Percentiles rank a stretch among this genome's conserved stretches.
Conservation (phyloP, 2,888 invertebrate genomes). For the Plebejus melissa region DNA sequence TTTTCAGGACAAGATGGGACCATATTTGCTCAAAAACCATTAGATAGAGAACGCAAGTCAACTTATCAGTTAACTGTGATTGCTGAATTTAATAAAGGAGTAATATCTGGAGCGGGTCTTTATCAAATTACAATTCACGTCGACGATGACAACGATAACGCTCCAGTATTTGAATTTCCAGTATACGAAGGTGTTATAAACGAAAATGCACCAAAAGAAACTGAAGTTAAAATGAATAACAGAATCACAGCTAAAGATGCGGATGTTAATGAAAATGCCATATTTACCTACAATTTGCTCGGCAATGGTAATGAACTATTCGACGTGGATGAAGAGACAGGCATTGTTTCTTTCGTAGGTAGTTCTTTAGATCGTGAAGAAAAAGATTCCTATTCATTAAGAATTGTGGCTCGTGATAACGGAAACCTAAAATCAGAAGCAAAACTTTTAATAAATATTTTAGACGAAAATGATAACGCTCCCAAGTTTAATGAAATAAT, state of each 20-base stretch:
- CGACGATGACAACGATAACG: slow-evolving; percentile 92
- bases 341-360: slow-evolving; percentile 80
- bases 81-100: slow-evolving; percentile 86
- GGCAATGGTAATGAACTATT: slow-evolving; percentile 89
- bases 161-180: slow-evolving; percentile 86
- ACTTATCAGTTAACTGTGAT: slow-evolving; percentile 88
- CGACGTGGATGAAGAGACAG: slow-evolving; percentile 81
- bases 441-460: slow-evolving; percentile 83
- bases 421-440: slow-evolving; percentile 88
- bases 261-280: slow-evolving; percentile 83
- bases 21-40: slow-evolving; percentile 85
- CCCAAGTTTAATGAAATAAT: slow-evolving; percentile 85
- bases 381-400: slow-evolving; percentile 82
- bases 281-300: slow-evolving; percentile 83
- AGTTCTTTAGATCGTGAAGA: slow-evolving; percentile 86
- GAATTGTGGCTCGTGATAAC: slow-evolving; percentile 86
- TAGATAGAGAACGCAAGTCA: slow-evolving; percentile 87
- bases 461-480: slow-evolving; percentile 90
- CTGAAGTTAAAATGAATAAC: slow-evolving; percentile 84
- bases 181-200: slow-evolving; percentile 86
- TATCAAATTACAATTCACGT: slow-evolving; percentile 89
- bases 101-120: slow-evolving; percentile 84
- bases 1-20: slow-evolving; percentile 82
- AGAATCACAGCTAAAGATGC: slow-evolving; percentile 85
- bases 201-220: slow-evolving; percentile 86